phyloP scores from a whole-genome alignment of 2,888 invertebrate genomes.

The Gari tellinella region DNA sequence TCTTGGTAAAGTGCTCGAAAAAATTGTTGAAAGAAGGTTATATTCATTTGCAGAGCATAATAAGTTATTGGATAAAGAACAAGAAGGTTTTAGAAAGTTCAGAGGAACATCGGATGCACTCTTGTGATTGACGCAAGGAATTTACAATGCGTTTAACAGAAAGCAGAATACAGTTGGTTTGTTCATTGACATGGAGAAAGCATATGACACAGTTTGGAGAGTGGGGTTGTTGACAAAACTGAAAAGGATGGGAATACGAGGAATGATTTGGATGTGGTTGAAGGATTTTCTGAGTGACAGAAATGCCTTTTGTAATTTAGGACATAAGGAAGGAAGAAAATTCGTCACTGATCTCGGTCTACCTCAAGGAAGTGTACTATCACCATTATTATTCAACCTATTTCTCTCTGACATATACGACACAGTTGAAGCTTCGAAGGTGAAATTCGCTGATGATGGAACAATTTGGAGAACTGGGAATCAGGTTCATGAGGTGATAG shows the following conservation, averaged over 20 bases:
- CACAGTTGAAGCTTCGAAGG: constrained; percentile 1
- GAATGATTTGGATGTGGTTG: constrained; percentile 19
- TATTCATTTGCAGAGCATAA: constrained; percentile 15
- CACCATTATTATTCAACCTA: constrained; percentile 31
- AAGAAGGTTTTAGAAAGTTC: constrained; percentile 26
- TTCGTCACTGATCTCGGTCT: constrained; percentile 13
- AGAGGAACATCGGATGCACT: constrained; percentile 17
- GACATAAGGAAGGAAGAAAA: background rate
- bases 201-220: constrained; percentile 39
- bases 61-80: constrained; percentile 9
- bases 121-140: constrained; percentile 9
- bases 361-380: constrained; percentile 30
- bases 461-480: constrained; percentile 29
- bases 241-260: constrained; percentile 12
- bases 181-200: constrained; percentile 34
- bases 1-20: constrained; percentile 26
- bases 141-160: constrained; percentile 23
- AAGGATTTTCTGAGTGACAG: constrained; percentile 11
- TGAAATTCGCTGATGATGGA: constrained; percentile 39
- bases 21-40: constrained; percentile 16
- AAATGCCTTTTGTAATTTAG: constrained; percentile 3
- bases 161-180: constrained; percentile 5
- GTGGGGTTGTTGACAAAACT: constrained; percentile 25
- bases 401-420: constrained; percentile 13
- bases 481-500: background rate